These are phyloP conservation scores for Ethmia dodecea DNA, from an alignment of 2,888 invertebrate species.

Conservation along the genomic window DNA sequence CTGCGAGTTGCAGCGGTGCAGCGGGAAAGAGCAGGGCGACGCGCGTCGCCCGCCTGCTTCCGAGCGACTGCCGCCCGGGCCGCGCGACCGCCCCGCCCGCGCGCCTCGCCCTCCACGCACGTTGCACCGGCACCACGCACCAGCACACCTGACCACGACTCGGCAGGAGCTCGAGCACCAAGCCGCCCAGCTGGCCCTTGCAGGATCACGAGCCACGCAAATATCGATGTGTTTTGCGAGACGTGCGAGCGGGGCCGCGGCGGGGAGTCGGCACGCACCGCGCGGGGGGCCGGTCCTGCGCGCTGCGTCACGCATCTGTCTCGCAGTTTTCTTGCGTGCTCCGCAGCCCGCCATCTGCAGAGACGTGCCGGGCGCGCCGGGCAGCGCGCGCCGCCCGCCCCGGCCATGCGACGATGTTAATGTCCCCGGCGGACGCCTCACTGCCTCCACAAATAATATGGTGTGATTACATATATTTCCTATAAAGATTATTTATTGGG, in stretches of 20 bases:
- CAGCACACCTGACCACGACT: slow-evolving; percentile 10
- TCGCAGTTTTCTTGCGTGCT: slow-evolving; percentile 60
- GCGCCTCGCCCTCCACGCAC: slow-evolving; percentile 37
- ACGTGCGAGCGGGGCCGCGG: slow-evolving; percentile 34
- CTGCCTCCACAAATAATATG: slow-evolving; percentile 8
- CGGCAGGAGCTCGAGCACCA: slow-evolving; percentile 12
- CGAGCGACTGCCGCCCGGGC: slow-evolving; percentile 74
- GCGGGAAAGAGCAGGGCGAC: slow-evolving; percentile 49
- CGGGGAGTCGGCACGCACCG: slow-evolving; percentile 44
- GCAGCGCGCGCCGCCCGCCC: slow-evolving; percentile 23
- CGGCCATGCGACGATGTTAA: slow-evolving; percentile 38
- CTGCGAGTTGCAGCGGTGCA: slow-evolving; percentile 53
- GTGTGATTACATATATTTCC: too few relatives aligned
- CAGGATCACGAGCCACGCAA: slow-evolving; percentile 63
- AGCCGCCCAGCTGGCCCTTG: slow-evolving; percentile 19
- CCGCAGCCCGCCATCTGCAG: slow-evolving; percentile 66
- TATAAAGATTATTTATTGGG: too few relatives aligned
- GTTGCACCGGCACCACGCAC: slow-evolving; percentile 28
- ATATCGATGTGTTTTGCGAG: slow-evolving; percentile 69
- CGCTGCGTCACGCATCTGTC: slow-evolving; percentile 76
- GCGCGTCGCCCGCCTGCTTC: slow-evolving; percentile 63
- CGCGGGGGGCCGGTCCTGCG: slow-evolving; percentile 63
- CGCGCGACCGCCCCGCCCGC: slow-evolving; percentile 36
- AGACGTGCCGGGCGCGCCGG: slow-evolving; percentile 36
- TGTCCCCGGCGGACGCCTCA: slow-evolving; percentile 29